Evolutionary conservation across 1,140 invertebrate genomes (phyloP).

Genomic region (Eumaeus atala): DNA sequence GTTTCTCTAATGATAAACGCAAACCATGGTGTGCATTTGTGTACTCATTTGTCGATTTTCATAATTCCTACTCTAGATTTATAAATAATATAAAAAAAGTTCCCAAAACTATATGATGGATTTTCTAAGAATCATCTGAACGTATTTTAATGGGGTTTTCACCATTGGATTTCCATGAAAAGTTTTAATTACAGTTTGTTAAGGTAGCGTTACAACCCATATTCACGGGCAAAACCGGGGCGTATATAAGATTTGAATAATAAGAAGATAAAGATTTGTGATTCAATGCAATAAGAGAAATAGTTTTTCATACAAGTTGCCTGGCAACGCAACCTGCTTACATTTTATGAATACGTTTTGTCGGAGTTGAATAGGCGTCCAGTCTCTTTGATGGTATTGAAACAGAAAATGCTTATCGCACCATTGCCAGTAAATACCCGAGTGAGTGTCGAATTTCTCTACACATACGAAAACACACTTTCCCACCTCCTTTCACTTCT

Average conservation of each 20-base stretch:
- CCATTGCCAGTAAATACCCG: conserved; percentile 62
- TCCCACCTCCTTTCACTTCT: conserved; percentile 41
- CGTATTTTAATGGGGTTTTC: too few species aligned
- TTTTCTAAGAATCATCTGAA: too few species aligned
- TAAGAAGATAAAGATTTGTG: too few species aligned
- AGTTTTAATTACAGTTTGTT: not conserved
- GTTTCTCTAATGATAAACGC: too few species aligned
- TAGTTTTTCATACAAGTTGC: conserved; percentile 33
- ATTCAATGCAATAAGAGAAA: conserved; percentile 20
- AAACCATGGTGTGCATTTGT: too few species aligned
- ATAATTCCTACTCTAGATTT: too few species aligned
- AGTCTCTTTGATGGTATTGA: conserved; percentile 66
- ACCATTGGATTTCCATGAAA: too few species aligned
- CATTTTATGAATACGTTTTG: conserved; percentile 57
- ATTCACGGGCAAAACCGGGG: too few species aligned
- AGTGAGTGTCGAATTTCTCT: conserved; percentile 61
- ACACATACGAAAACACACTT: conserved; percentile 64
- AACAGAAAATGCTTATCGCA: conserved; percentile 68
- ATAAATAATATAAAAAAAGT: too few species aligned
- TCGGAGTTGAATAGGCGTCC: conserved; percentile 56
- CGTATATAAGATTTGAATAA: too few species aligned
- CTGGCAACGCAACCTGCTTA: conserved; percentile 26
- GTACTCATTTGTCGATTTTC: too few species aligned
- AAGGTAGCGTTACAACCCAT: not conserved
- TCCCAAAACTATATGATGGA: too few species aligned